Conservation (phyloP, 2,797 vertebrate genomes). For the Apogon hyalosoma region DNA sequence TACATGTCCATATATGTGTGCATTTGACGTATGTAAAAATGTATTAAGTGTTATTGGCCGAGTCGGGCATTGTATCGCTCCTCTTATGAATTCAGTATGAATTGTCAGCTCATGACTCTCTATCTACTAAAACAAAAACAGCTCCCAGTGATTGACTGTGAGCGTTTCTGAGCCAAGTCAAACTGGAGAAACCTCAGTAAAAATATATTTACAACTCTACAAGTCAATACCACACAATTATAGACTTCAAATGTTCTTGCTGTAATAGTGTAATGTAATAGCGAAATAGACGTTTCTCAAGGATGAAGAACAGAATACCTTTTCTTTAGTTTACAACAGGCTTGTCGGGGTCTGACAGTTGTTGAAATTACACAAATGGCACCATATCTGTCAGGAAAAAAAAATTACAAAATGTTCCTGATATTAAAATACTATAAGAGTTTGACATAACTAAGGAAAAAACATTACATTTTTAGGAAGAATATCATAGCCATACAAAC, state of each 20-base stretch:
- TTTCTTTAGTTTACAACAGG: conserved; percentile 12
- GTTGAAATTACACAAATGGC: conserved; percentile 20
- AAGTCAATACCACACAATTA: conserved; percentile 53
- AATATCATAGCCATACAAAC: neutral
- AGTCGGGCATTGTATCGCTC: conserved; percentile 44
- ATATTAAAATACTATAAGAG: conserved; percentile 22
- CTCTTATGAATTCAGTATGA: conserved; percentile 56
- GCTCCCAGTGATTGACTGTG: conserved; percentile 54
- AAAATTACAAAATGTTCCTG: neutral
- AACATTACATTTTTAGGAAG: conserved; percentile 9
- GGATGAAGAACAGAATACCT: neutral
- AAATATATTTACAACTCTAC: conserved; percentile 63
- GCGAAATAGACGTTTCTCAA: conserved; percentile 39
- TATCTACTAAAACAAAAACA: conserved; percentile 54
- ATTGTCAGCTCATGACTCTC: conserved; percentile 51
- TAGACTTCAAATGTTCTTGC: conserved; percentile 46
- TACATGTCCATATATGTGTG: conserved; percentile 3
- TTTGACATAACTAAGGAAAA: neutral
- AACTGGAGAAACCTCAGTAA: conserved; percentile 66
- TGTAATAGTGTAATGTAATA: conserved; percentile 40
- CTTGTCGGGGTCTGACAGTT: conserved; percentile 21
- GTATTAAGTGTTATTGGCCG: conserved; percentile 71
- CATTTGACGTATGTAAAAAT: conserved; percentile 36
- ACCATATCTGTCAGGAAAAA: conserved; percentile 26
- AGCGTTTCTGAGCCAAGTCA: conserved; percentile 57